These are phyloP conservation scores for Chaetodon auriga DNA, from an alignment of 2,113 vertebrate species.

Conservation along the genomic window DNA sequence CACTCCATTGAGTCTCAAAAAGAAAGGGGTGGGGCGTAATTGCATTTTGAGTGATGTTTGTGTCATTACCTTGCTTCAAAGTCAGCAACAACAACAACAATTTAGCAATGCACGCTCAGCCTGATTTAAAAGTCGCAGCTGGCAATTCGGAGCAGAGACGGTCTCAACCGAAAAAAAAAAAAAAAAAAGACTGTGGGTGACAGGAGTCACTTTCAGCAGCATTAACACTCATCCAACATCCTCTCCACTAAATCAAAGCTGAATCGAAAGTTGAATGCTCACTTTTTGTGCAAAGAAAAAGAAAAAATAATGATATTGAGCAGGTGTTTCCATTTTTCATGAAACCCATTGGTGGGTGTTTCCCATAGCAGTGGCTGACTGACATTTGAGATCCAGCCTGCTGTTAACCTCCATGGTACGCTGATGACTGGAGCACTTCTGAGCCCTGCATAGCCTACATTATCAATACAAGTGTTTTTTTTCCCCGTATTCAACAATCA, in stretches of 20 bases:
- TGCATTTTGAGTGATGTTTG: conserved; percentile 91
- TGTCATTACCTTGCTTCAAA: conserved; percentile 88
- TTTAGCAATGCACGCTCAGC: conserved; percentile 61
- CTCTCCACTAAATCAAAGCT: not conserved
- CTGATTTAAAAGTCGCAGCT: conserved; percentile 61
- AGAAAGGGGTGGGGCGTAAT: conserved; percentile 77
- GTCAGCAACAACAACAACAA: conserved; percentile 82
- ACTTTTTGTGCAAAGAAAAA: not conserved
- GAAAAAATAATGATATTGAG: not conserved
- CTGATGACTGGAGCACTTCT: no score
- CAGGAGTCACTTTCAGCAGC: conserved; percentile 40
- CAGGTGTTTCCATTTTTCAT: not conserved
- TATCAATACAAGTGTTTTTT: no score
- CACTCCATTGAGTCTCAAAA: conserved; percentile 85
- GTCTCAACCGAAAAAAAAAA: conserved; percentile 34
- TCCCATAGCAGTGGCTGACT: no score
- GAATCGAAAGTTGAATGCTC: not conserved
- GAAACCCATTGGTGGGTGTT: no score
- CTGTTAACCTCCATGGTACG: not conserved
- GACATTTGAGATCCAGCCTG: no score
- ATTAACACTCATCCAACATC: conserved; percentile 18
- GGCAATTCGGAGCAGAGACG: conserved; percentile 45
- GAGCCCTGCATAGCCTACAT: not conserved
- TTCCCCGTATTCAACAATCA: no score
- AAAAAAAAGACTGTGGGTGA: conserved; percentile 26